Percentiles rank a stretch among this genome's conserved stretches.
phyloP scores from a whole-genome alignment of 2,888 invertebrate species.

The Platycheirus albimanus region DNA sequence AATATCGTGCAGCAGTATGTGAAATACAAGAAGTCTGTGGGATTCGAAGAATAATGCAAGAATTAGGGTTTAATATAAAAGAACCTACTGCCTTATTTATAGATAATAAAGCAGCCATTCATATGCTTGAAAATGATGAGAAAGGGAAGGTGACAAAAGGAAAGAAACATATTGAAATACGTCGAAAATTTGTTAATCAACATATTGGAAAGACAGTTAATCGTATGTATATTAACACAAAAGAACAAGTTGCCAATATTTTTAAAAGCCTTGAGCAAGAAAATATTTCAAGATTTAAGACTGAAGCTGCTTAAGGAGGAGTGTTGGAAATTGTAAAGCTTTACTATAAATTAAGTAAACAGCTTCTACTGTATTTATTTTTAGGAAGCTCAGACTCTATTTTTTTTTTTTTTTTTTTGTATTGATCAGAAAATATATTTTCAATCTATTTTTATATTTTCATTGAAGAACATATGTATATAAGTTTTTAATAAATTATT shows the following conservation, averaged over 20 bases:
- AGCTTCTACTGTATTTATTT: not conserved
- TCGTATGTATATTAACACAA: not conserved
- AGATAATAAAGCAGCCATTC: conserved; percentile 1
- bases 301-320: not conserved
- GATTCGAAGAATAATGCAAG: conserved; percentile 3
- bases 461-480: too few relatives aligned
- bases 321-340: not conserved
- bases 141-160: not conserved
- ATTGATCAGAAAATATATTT: too few relatives aligned
- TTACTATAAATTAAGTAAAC: not conserved
- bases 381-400: not conserved
- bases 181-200: not conserved
- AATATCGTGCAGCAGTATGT: conserved; percentile 1
- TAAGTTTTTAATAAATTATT: too few relatives aligned
- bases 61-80: not conserved
- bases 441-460: too few relatives aligned
- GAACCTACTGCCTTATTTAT: not conserved
- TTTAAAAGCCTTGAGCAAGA: not conserved
- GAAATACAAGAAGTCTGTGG: not conserved
- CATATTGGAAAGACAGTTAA: not conserved
- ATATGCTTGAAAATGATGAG: not conserved
- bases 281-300: not conserved
- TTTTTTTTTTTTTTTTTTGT: not conserved
- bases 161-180: not conserved
- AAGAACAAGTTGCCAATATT: conserved; percentile 1